phyloP scores from a whole-genome alignment of 2,113 vertebrate species.

The Rhombomys opimus region DNA sequence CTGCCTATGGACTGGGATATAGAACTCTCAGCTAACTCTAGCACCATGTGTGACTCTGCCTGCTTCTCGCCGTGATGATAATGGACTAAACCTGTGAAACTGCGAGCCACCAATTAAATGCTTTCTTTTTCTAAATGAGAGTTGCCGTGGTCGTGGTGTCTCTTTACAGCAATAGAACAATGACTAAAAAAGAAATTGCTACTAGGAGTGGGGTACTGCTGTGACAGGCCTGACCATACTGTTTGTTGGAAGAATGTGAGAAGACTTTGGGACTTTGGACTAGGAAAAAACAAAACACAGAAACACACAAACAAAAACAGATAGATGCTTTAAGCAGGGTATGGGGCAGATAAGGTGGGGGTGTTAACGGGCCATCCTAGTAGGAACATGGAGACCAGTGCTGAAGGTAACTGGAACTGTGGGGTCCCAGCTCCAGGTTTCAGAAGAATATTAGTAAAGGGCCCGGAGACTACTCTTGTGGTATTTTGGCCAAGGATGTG shows the following conservation, averaged over 20 bases:
- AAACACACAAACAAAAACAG: background rate
- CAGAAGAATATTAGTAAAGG: background rate
- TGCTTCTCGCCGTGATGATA: background rate
- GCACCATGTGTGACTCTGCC: background rate
- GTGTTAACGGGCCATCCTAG: background rate
- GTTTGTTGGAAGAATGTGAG: background rate
- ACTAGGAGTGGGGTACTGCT: background rate
- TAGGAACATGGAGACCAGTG: background rate
- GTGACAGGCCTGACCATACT: background rate
- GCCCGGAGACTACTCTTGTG: background rate
- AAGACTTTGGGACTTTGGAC: background rate
- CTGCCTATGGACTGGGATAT: background rate
- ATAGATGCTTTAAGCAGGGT: background rate
- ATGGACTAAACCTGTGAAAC: background rate
- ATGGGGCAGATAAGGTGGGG: background rate
- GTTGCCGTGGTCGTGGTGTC: background rate
- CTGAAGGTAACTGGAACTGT: too few species aligned
- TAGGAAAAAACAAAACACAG: too few species aligned
- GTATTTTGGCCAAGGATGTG: background rate
- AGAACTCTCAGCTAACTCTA: background rate
- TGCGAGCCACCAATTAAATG: background rate
- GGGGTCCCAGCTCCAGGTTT: background rate
- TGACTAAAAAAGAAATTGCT: background rate
- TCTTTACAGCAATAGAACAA: background rate
- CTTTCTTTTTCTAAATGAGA: background rate